Evolutionary conservation across 2,888 invertebrate species (phyloP), one percentile per base, ranked within the genome.

Genomic region (Lomographa bimaculata): DNA sequence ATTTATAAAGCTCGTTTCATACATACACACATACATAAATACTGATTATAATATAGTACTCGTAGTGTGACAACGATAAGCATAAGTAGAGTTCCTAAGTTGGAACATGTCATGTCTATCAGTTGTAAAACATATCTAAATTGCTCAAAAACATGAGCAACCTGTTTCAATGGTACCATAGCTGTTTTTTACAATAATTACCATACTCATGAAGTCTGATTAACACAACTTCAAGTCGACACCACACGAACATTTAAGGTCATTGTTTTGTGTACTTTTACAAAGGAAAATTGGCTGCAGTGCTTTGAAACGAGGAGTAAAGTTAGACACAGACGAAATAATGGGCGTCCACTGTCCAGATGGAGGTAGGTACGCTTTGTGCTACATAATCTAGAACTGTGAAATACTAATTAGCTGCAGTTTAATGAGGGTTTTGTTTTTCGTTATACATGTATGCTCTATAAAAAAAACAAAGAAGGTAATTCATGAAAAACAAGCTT

Each of bases 181-280:
- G 14, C 29, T 29, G 19, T 19, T 37, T 41, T 25, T 38, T 47
- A 27, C 8, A 38, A 40, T 25, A 30, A 47, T 41, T 47, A 25
- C 37, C 48, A 44, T 49, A 53, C 46, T 45, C 46, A 49, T 50
- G 45, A 45, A 30, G n/a, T 21, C 5, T 50, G 52, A 60, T 61
- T 50, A 50, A 37, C 50, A 43, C 27, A 33, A 44, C 46, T 58
- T 53, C 46, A 54, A 45, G 46, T 50, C 32, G 53, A 49, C 46
- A 45, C 39, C 33, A 47, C 54, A 60, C 48, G 50, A 54, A 54
- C 39, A 21, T 44, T 27, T 8, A 11, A 2, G 10, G 16, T 16
- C 16, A 7, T 36, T 36, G 27, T 39, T 18, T 26, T 11, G 11
- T 30, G 16, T 11, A 17, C 20, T 11, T 28, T 17, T 17, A 23